Evolutionary conservation across 2,888 invertebrate genomes (phyloP).

Genomic region (Hypercompe scribonia): DNA sequence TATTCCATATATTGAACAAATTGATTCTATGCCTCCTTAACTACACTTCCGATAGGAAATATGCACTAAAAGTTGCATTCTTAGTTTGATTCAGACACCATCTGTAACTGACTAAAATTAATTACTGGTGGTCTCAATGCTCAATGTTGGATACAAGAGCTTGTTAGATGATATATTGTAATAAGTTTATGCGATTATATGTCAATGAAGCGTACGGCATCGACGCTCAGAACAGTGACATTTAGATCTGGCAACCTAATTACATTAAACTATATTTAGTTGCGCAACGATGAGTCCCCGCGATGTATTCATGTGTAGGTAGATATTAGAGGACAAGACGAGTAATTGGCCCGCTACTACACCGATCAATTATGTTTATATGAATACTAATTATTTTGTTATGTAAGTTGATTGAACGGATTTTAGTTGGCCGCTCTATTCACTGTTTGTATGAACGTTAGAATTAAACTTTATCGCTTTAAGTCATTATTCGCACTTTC

Average conservation of each 20-base stretch:
- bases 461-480: conserved; percentile 7
- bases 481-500: conserved; percentile 1
- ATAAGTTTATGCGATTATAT: conserved; percentile 19
- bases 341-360: conserved; percentile 60
- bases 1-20: conserved; percentile 52
- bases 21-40: conserved; percentile 29
- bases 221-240: conserved; percentile 65
- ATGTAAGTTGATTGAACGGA: conserved; percentile 53
- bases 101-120: background rate
- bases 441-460: conserved; percentile 23
- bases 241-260: conserved; percentile 66
- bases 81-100: background rate
- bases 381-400: conserved; percentile 62
- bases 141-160: background rate
- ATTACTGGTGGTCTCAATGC: background rate
- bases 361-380: conserved; percentile 64
- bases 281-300: conserved; percentile 59
- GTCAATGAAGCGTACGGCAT: conserved; percentile 47
- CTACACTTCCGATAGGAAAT: conserved; percentile 23
- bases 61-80: conserved; percentile 22
- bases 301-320: conserved; percentile 58
- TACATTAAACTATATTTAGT: conserved; percentile 62
- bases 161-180: background rate
- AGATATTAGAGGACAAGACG: conserved; percentile 58
- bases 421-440: conserved; percentile 35